A percentile compares a stretch with the other conserved stretches of the same genome.
Conservation (phyloP, 2,113 vertebrate genomes). For the Notechis scutatus region DNA sequence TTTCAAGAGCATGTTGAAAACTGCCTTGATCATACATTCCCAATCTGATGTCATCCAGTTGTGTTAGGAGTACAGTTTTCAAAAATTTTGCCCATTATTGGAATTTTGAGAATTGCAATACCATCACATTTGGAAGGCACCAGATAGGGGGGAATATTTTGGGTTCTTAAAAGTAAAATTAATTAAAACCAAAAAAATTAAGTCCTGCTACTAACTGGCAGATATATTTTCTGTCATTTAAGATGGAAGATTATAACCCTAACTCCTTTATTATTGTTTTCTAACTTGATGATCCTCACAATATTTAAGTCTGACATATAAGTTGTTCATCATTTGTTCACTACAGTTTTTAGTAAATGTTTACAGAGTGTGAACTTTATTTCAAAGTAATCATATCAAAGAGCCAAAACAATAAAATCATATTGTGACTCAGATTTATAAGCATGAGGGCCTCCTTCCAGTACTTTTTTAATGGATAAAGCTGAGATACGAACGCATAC, state of each 20-base stretch:
- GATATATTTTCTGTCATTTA: background rate
- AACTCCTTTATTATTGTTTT: background rate
- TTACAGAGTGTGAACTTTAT: background rate
- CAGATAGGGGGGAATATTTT: background rate
- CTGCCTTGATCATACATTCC: background rate
- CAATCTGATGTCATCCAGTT: background rate
- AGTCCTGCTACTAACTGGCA: background rate
- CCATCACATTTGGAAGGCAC: background rate
- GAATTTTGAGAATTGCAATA: background rate
- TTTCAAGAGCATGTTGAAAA: background rate
- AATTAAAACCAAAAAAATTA: background rate
- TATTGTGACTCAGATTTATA: background rate
- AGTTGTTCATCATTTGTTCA: background rate
- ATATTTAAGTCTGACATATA: background rate
- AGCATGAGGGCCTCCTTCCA: background rate
- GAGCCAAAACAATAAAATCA: background rate
- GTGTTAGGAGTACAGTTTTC: background rate
- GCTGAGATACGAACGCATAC: background rate
- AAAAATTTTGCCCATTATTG: background rate
- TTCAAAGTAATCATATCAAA: background rate
- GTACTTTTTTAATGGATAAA: background rate
- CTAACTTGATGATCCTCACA: background rate
- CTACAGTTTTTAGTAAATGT: background rate
- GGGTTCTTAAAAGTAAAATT: background rate
- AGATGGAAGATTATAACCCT: background rate